phyloP scores from a whole-genome alignment of 2,888 invertebrate species.

The Papilio gigon region DNA sequence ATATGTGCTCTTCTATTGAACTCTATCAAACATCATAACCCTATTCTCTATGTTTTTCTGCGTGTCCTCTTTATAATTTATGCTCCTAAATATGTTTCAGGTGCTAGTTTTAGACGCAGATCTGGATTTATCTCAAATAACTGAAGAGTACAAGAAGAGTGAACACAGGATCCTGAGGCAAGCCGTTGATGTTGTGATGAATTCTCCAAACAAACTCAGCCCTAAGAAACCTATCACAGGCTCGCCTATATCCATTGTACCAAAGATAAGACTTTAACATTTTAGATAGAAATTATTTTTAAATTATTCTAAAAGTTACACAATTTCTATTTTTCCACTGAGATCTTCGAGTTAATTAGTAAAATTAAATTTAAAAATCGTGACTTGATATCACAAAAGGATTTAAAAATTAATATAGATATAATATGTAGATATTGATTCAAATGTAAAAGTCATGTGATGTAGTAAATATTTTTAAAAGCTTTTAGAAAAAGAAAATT shows the following conservation, averaged over 20 bases:
- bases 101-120: constrained; percentile 87
- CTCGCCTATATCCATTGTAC: constrained; percentile 70
- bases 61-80: too few relatives aligned
- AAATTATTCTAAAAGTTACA: constrained; percentile 20
- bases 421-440: not conserved
- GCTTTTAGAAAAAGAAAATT: too few relatives aligned
- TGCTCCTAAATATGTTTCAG: constrained; percentile 58
- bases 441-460: not conserved
- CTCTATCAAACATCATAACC: too few relatives aligned
- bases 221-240: constrained; percentile 74
- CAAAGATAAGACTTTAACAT: constrained; percentile 67
- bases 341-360: not conserved
- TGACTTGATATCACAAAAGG: not conserved
- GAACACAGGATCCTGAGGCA: constrained; percentile 79
- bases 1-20: too few relatives aligned
- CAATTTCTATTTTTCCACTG: not conserved
- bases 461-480: too few relatives aligned
- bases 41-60: too few relatives aligned
- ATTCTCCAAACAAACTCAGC: constrained; percentile 74
- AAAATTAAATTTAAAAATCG: not conserved
- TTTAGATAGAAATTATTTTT: constrained; percentile 39
- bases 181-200: constrained; percentile 78
- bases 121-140: constrained; percentile 84
- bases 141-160: constrained; percentile 84
- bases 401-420: not conserved